Base-by-base conservation (phyloP, 2,888 invertebrate genomes). In the Drosophila bunnanda region DNA sequence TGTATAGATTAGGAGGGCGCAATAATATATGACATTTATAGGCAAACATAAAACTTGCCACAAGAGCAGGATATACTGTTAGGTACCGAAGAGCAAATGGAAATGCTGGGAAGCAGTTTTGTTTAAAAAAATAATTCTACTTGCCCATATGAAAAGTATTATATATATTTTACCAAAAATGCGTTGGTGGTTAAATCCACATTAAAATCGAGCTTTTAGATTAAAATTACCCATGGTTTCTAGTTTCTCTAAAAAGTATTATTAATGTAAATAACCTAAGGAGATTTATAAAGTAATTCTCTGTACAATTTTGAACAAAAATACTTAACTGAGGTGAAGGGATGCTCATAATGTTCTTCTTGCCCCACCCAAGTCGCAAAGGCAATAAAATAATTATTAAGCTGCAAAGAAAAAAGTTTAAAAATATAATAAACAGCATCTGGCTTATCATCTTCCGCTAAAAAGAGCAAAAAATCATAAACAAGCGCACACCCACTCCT, bases 21-120 rank as follows among this genome's bases (percentile, higher is more conserved):
- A 76, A 80, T 82, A 82, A 83, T 82, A 75, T 73, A 78, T 80
- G 80, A 80, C 86, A 82, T 80, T 85, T 88, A 88, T 88, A 75
- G 80, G 80, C 68, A 64, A 57, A 61, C 79, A 69, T 48, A 59
- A 54, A 75, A 52, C 41, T 43, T 48, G 50, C 20, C 41, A 38
- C 9, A 41, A 39, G 13, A 34, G 32, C 20, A 34, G 32, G 1
- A 8, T 39, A 22, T 39, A 22, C 22, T 30, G 59, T 17, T 25
- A 39, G 22, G 52, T 36, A 41, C 22, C 12, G 4, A 58, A 53
- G 6, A 25, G 36, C 22, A 62, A 50, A 62, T 57, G 56, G 22
- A 46, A 44, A 62, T 66, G 62, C 38, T 44, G 13, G 12, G 25
- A 44, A 61, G 25, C 34, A 38, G 39, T 4, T 4, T 41, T 36